Conservation (phyloP, 2,888 invertebrate species). For the Meliscaeva auricollis region DNA sequence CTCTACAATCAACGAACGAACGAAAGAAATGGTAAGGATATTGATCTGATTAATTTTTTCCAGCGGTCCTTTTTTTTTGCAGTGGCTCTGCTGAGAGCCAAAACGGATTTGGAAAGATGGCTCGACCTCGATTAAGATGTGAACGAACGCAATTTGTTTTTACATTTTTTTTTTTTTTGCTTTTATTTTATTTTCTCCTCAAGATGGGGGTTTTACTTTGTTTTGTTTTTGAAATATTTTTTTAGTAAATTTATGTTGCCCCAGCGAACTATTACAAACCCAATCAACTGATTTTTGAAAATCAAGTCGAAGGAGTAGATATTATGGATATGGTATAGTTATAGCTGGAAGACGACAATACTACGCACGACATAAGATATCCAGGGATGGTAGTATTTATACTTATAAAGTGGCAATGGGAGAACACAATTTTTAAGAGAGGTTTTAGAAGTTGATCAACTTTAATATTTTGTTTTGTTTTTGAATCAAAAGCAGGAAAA, state of each 20-base stretch:
- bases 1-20: conserved; percentile 27
- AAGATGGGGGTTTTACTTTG: background rate
- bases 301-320: conserved; percentile 22
- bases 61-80: background rate
- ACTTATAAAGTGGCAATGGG: background rate
- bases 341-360: background rate
- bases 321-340: conserved; percentile 10
- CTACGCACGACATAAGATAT: background rate
- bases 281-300: conserved; percentile 45
- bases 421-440: too few species aligned
- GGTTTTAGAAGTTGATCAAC: too few species aligned
- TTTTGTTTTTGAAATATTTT: conserved; percentile 40
- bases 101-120: conserved; percentile 59
- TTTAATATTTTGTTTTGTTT: too few species aligned
- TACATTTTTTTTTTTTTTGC: background rate
- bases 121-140: conserved; percentile 62
- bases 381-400: background rate
- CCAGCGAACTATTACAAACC: conserved; percentile 36
- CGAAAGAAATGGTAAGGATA: conserved; percentile 18
- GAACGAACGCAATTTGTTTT: conserved; percentile 67
- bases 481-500: too few species aligned
- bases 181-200: background rate
- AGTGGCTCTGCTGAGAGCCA: conserved; percentile 2
- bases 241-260: conserved; percentile 61
- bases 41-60: conserved; percentile 48